phyloP scores from a whole-genome alignment of 2,797 vertebrate genomes.

The Molossus molossus region DNA sequence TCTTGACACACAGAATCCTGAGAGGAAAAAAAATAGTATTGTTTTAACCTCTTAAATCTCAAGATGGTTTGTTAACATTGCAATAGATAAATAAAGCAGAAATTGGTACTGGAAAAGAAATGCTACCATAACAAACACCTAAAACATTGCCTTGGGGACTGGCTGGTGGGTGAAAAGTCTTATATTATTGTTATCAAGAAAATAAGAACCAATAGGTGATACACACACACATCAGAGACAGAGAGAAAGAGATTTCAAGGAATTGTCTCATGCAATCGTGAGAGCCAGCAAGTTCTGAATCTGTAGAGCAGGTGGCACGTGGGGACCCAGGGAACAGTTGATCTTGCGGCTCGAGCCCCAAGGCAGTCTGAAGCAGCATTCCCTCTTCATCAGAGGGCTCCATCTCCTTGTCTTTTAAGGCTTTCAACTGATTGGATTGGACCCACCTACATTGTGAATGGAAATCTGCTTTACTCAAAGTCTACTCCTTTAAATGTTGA shows the following conservation, averaged over 20 bases:
- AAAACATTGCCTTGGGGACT: not conserved
- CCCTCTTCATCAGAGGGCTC: not conserved
- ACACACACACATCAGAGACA: not conserved
- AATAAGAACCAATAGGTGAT: not conserved
- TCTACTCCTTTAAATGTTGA: not conserved
- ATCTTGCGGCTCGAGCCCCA: not conserved
- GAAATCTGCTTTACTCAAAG: not conserved
- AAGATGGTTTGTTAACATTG: not conserved
- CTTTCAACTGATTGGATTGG: not conserved
- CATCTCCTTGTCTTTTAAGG: not conserved
- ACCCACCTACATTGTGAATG: not conserved
- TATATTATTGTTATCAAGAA: not conserved
- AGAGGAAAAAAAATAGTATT: not conserved
- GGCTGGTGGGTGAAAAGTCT: not conserved
- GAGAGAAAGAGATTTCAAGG: not conserved
- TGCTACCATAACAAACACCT: not conserved
- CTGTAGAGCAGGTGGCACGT: not conserved
- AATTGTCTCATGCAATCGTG: not conserved
- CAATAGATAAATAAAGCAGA: not conserved
- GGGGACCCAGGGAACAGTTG: not conserved
- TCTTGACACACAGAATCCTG: not conserved
- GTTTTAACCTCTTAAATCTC: constrained; percentile 6
- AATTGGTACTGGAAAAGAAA: not conserved
- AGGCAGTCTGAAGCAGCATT: not conserved
- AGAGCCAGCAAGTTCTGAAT: not conserved